phyloP scores from a whole-genome alignment of 37 sponge, comb jelly and placozoan species.

The Halisarca cf. caerulea region DNA sequence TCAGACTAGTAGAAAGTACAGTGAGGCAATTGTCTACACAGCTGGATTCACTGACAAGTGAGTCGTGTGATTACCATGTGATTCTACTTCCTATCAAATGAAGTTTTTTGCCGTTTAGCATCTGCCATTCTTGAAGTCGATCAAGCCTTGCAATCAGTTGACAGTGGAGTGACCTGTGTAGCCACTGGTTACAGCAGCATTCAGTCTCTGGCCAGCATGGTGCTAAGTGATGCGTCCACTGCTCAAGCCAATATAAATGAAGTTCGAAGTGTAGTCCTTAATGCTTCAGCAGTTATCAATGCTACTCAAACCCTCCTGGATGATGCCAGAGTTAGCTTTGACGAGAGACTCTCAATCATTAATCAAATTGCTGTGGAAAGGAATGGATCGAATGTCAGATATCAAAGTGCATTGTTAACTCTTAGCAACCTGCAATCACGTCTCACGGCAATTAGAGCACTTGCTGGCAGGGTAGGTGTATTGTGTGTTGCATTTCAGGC shows the following conservation, averaged over 20 bases:
- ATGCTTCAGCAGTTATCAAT: background rate
- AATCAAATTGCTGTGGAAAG: conserved; percentile 6
- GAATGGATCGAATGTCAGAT: background rate
- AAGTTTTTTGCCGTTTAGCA: background rate
- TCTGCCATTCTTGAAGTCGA: background rate
- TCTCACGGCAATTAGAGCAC: background rate
- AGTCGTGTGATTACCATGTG: too few species aligned
- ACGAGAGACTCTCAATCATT: background rate
- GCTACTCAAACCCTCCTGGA: background rate
- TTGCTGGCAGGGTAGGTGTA: conserved; percentile 4
- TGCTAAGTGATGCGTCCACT: background rate
- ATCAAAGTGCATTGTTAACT: background rate
- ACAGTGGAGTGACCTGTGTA: background rate
- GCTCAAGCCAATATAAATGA: background rate
- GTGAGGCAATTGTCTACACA: too few species aligned
- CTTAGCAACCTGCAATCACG: conserved; percentile 4
- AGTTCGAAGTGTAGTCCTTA: background rate
- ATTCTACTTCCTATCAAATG: too few species aligned
- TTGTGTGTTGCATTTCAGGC: too few species aligned
- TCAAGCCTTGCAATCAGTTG: background rate
- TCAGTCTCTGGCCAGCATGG: background rate
- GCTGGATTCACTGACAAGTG: too few species aligned
- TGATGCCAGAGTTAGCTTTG: background rate
- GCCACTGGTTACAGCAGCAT: background rate
- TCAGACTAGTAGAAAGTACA: background rate